Evolutionary conservation across 1,140 invertebrate species (phyloP), one percentile per base, ranked within the genome.

Genomic region (Bemisia tabaci): DNA sequence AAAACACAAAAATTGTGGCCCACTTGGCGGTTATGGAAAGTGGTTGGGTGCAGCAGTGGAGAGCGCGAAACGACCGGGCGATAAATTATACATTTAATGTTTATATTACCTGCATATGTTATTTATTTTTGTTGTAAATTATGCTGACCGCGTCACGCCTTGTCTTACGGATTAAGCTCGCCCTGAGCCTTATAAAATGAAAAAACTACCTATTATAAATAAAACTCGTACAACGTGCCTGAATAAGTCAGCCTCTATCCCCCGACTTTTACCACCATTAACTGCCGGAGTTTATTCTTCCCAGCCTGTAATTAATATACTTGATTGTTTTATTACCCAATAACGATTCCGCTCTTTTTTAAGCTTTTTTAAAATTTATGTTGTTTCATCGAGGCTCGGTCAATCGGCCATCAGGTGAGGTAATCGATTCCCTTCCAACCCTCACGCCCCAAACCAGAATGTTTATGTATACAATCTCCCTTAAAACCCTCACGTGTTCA

Each of bases 91-190:
- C 33, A 48, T 48, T 48, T 48, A 48, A 48, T 48, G 33, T 48
- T 48, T 48, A 17, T 48, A 48, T 48, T 48, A 48, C 33, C 33
- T 48, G 33, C 33, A 48, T 48, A 48, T 48, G 33, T 48, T 48
- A 48, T 48, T 48, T 48, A 48, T 48, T 48, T 48, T 48, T 48
- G 33, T 48, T 48, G 33, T 48, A 48, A 48, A 48, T 48, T 48
- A 48, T 48, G 33, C 33, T 17, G 33, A 48, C 33, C 33, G 17
- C 33, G 33, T 48, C 33, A 48, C 33, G 33, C 33, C 33, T 48
- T 17, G 33, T 48, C 33, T 48, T 48, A 48, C 33, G 17, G 33
- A 17, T 48, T 48, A 48, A 48, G 17, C 5, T 48, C 33, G 5
- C 5, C 33, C 33, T 48, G 17, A 48, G 17, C 5, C 33, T 9